Base-by-base conservation (phyloP, 2,797 vertebrate genomes). In the Hozukius guyotensis region DNA sequence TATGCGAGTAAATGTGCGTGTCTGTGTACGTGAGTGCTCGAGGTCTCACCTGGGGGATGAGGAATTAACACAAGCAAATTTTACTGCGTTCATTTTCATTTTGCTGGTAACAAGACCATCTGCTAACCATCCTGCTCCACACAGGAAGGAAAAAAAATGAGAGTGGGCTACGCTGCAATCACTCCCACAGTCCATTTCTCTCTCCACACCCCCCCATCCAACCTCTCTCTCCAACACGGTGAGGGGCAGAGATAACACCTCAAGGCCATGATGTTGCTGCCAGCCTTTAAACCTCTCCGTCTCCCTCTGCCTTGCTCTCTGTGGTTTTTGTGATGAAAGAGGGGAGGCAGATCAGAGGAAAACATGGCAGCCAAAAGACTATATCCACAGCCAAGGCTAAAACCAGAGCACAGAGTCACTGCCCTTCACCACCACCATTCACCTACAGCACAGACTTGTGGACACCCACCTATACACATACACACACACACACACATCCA, bases 51-150 rank as follows among this genome's bases (percentile, higher is more conserved):
- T 96, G 88, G 92, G 96, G 95, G 96, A 95, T 91, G 89, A 95
- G 95, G 95, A 96, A 97, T 96, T 90, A 97, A 95, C 93, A 86
- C 93, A 90, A 92, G 96, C 95, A 94, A 91, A 96, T 96, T 96
- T 97, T 93, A 96, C 94, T 78, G 94, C 80, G 0, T 90, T 95
- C 96, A 95, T 97, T 97, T 96, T 95, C 92, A 87, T 96, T 96
- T 97, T 95, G 94, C 95, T 95, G 95, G 96, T 91, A 95, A 95
- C 84, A 85, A 93, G 76, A 74, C 97, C 97, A 97, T 97, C 97
- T 97, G 97, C 94, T 96, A 93, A 88, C 90, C 32, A 94, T 90
- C 36, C 87, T 94, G 89, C 91, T 95, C 91, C 91, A 93, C 87
- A 61, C 55, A 8, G 72, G 77, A 79, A 79, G 72, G 24, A 32